These are phyloP conservation scores for Sipha flava DNA, from an alignment of 1,140 invertebrate genomes.

Conservation along the genomic window DNA sequence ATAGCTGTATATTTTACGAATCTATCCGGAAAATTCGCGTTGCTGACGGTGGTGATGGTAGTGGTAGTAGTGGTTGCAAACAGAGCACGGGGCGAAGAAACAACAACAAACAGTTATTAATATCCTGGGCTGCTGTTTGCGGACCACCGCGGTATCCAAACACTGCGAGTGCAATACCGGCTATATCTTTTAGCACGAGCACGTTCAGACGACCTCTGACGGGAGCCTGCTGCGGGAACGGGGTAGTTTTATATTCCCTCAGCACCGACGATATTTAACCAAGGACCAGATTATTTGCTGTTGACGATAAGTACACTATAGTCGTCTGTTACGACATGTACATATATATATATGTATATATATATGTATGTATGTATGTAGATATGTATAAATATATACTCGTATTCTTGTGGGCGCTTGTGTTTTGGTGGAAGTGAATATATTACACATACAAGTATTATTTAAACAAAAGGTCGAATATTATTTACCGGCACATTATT, in stretches of 20 bases:
- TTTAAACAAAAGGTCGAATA: background rate
- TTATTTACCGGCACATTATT: background rate
- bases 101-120: constrained; percentile 9
- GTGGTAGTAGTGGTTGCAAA: too few relatives aligned
- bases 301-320: background rate
- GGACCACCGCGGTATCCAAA: background rate
- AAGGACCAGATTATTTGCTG: constrained; percentile 7
- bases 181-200: background rate
- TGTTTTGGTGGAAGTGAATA: too few relatives aligned
- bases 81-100: background rate
- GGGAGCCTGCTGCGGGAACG: too few relatives aligned
- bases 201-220: background rate
- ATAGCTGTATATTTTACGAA: too few relatives aligned
- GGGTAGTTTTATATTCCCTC: background rate
- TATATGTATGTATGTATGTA: background rate
- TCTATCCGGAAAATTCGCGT: too few relatives aligned
- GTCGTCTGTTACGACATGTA: too few relatives aligned
- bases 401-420: too few relatives aligned
- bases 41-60: too few relatives aligned
- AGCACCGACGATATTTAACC: background rate
- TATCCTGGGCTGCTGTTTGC: background rate
- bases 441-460: background rate
- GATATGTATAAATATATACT: too few relatives aligned
- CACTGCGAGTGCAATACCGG: background rate
- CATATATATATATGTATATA: background rate